Percentiles rank a stretch among this genome's conserved stretches.
Conservation (phyloP, 2,888 invertebrate genomes). For the Diplolepis rosae region DNA sequence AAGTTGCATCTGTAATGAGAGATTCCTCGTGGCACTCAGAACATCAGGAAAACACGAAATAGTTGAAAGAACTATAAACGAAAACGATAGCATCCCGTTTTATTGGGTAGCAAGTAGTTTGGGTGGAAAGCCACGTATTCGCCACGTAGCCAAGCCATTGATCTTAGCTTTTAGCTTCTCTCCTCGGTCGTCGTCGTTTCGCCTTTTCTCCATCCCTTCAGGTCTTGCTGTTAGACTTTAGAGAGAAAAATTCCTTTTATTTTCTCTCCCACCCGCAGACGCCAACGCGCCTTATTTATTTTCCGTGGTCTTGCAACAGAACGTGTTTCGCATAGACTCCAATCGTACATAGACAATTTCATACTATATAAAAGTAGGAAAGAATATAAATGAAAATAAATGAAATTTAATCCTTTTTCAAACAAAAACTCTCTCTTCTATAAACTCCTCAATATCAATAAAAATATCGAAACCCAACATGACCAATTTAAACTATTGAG, state of each 20-base stretch:
- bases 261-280: constrained; percentile 36
- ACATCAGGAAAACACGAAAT: background rate
- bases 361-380: background rate
- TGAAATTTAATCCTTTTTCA: no score
- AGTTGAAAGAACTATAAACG: constrained; percentile 18
- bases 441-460: no score
- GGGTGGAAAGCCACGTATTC: constrained; percentile 21
- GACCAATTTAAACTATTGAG: no score
- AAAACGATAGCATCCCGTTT: constrained; percentile 3
- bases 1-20: constrained; percentile 12
- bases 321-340: constrained; percentile 44
- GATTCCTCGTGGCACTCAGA: background rate
- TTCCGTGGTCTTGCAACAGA: constrained; percentile 38
- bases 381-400: no score
- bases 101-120: constrained; percentile 24
- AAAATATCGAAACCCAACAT: no score
- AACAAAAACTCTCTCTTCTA: no score
- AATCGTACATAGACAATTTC: constrained; percentile 17
- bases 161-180: constrained; percentile 46
- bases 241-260: constrained; percentile 35
- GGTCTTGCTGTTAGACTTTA: constrained; percentile 29
- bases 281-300: constrained; percentile 41
- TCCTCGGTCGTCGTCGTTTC: constrained; percentile 38
- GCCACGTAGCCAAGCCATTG: constrained; percentile 38
- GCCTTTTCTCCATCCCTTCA: constrained; percentile 36